These are phyloP conservation scores for Dynastes maya DNA, from an alignment of 2,888 invertebrate species.

Conservation along the genomic window DNA sequence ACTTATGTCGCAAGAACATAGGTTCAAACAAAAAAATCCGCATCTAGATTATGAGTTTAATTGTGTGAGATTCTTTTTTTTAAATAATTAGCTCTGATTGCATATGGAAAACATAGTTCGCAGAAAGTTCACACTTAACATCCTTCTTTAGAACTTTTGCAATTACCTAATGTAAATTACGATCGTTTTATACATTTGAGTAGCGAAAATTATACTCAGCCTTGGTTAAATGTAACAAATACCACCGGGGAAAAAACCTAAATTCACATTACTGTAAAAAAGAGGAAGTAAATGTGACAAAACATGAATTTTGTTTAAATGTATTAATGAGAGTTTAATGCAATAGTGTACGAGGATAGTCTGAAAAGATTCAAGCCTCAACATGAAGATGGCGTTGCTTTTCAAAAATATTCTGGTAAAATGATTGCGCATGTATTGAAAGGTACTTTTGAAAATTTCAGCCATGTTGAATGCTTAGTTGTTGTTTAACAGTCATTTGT, in stretches of 20 bases:
- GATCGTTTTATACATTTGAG: neutral
- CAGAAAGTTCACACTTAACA: neutral
- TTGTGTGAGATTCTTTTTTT: slow-evolving; percentile 6
- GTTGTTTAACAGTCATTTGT: no score
- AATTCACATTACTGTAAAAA: neutral
- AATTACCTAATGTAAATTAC: slow-evolving; percentile 4
- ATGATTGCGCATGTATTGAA: no score
- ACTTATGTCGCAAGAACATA: neutral
- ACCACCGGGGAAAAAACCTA: neutral
- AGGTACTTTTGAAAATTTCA: no score
- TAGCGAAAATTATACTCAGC: no score
- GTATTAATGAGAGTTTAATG: no score
- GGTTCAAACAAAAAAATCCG: neutral
- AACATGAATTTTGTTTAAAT: no score
- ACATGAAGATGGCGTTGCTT: no score
- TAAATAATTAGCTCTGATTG: neutral
- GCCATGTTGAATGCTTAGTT: no score
- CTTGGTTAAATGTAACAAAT: neutral
- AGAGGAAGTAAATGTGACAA: neutral
- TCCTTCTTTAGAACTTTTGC: neutral
- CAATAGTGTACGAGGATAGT: no score
- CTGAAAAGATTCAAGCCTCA: no score
- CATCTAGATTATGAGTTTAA: slow-evolving; percentile 6
- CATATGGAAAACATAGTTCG: neutral
- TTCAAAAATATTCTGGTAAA: no score